These are phyloP conservation scores for Camarhynchus parvulus DNA, from an alignment of 2,113 vertebrate genomes.

Conservation along the genomic window DNA sequence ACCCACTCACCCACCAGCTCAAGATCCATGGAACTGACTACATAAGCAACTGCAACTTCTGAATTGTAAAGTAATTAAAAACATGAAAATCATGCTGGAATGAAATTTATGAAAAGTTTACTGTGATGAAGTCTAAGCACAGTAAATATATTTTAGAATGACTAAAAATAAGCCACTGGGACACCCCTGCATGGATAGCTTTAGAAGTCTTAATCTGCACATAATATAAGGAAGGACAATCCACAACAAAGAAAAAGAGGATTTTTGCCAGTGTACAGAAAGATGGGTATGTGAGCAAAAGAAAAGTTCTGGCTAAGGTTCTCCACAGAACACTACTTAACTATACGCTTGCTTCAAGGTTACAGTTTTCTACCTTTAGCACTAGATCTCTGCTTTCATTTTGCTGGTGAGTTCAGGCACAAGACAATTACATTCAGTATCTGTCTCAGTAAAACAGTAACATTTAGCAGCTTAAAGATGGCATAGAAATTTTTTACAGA, in stretches of 20 bases:
- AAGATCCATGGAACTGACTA: conserved; percentile 38
- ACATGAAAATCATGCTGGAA: conserved; percentile 54
- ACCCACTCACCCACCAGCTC: conserved; percentile 66
- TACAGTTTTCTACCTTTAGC: conserved; percentile 39
- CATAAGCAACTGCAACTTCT: conserved; percentile 44
- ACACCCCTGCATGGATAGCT: neutral
- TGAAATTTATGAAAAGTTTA: conserved; percentile 50
- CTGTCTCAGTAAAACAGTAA: conserved; percentile 79
- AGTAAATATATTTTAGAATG: conserved; percentile 52
- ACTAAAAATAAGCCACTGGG: neutral
- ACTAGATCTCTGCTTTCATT: conserved; percentile 51
- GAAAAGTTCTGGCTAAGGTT: neutral
- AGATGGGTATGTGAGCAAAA: neutral
- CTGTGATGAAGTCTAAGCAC: conserved; percentile 20
- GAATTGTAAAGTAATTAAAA: conserved; percentile 39
- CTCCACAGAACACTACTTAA: neutral
- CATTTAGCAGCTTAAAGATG: conserved; percentile 80
- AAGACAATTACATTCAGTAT: conserved; percentile 81
- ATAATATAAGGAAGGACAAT: conserved; percentile 16
- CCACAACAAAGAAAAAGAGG: conserved; percentile 10
- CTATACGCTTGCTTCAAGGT: conserved; percentile 35
- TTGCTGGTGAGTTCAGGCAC: conserved; percentile 83
- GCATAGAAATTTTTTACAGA: conserved; percentile 31
- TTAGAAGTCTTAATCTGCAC: neutral
- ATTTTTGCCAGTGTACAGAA: neutral